A percentile compares a stretch with the other conserved stretches of the same genome.
Evolutionary conservation across 2,797 vertebrate species (phyloP).

Genomic region (Bradypus variegatus): DNA sequence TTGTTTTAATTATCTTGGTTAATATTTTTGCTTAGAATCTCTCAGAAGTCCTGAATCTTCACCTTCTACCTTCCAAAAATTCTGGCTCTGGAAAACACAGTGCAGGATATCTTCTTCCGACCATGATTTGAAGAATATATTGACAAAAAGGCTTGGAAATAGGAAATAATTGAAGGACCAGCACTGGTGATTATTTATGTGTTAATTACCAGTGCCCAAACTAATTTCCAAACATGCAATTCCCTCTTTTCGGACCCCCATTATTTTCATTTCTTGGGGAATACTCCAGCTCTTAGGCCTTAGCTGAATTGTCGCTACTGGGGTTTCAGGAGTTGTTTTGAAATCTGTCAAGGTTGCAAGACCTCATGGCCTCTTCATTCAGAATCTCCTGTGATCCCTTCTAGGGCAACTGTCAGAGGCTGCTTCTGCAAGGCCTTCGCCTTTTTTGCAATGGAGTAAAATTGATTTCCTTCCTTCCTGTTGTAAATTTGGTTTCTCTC

Average conservation of each 20-base stretch:
- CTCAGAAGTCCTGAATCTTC: not conserved
- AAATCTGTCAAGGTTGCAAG: not conserved
- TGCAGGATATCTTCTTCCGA: not conserved
- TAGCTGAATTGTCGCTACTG: not conserved
- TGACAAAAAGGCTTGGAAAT: not conserved
- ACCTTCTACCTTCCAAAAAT: not conserved
- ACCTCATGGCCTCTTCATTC: not conserved
- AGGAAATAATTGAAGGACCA: not conserved
- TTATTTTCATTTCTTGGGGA: not conserved
- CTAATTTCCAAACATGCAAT: not conserved
- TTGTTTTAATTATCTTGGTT: not conserved
- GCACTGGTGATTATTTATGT: not conserved
- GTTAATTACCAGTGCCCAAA: not conserved
- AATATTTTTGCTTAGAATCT: slow-evolving; percentile 12
- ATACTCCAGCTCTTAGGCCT: not conserved
- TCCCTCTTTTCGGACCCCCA: not conserved
- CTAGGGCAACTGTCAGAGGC: not conserved
- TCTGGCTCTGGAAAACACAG: not conserved
- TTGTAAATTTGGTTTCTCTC: slow-evolving; percentile 32
- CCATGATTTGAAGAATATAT: not conserved
- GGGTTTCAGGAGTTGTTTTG: not conserved
- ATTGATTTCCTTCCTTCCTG: slow-evolving; percentile 47
- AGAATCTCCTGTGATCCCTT: not conserved
- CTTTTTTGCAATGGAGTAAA: not conserved
- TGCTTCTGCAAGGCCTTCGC: not conserved